These are phyloP conservation scores for Atherinomorus stipes DNA, from an alignment of 2,113 vertebrate genomes.

Conservation along the genomic window DNA sequence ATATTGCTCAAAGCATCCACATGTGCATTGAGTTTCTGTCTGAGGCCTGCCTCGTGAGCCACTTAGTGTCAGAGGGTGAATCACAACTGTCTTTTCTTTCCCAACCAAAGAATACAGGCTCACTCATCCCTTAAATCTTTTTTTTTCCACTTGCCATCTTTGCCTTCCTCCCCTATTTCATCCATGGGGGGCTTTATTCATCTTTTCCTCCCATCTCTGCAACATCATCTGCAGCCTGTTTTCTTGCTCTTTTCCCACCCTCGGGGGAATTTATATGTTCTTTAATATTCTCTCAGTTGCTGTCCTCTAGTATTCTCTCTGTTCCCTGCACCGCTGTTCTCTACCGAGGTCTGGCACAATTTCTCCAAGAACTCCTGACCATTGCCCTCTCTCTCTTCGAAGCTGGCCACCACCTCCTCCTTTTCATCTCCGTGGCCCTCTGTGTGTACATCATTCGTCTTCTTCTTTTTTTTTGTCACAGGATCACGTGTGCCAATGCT, in stretches of 20 bases:
- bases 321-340: conserved; percentile 33
- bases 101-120: conserved; percentile 46
- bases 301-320: conserved; percentile 65
- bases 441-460: conserved; percentile 24
- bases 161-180: conserved; percentile 38
- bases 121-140: conserved; percentile 66
- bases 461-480: conserved; percentile 4
- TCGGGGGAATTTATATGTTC: conserved; percentile 46
- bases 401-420: conserved; percentile 21
- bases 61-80: conserved; percentile 65
- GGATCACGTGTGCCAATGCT: conserved; percentile 35
- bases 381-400: conserved; percentile 14
- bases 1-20: conserved; percentile 50
- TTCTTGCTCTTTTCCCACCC: conserved; percentile 46
- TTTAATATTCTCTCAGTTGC: conserved; percentile 75
- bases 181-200: conserved; percentile 43
- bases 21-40: conserved; percentile 45
- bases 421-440: conserved; percentile 26
- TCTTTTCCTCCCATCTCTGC: conserved; percentile 58
- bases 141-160: conserved; percentile 42
- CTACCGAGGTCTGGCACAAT: conserved; percentile 22
- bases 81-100: conserved; percentile 56
- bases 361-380: conserved; percentile 52
- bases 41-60: conserved; percentile 48
- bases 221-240: conserved; percentile 61